Evolutionary conservation across 2,888 invertebrate species (phyloP), one percentile per base, ranked within the genome.

Genomic region (Erebia epiphron): DNA sequence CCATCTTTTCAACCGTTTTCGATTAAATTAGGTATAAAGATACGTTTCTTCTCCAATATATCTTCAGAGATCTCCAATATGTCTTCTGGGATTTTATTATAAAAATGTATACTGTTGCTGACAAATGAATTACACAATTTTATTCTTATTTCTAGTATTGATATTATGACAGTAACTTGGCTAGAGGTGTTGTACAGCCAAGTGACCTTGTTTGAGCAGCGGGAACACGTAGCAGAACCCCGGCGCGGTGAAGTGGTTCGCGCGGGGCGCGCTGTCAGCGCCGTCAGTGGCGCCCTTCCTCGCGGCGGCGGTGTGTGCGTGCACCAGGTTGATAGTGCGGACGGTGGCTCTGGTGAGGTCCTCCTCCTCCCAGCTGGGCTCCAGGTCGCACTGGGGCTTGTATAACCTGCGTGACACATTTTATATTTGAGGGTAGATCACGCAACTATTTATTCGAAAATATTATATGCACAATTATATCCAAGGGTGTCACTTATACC

Each of bases 151-250:
- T 21, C 2, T 21, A 2, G 1, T 21, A 21, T 21, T 21, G 21
- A 21, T 21, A 2, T 2, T 2, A 21, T 2, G 21, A 1, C 1
- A 2, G 21, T 26, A 26, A 26, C 4, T 26, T 49, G 49, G 49
- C 11, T 13, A 49, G 49, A 2, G 13, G 49, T 13, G 13, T 3
- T 13, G 14, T 14, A 16, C 1, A 14, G 41, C n/a, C 21, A 16
- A n/a, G 10, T 21, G 3, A 76, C 96, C 95, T 68, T 94, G 91
- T 79, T 95, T 95, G 5, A 98, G 86, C 78, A 98, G 94, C 14
- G 97, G 96, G 86, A 98, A 98, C 13, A 95, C 94, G 82, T 97
- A 98, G 79, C 96, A 96, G 90, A 98, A 98, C 0, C 96, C 96
- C 1, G 98, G 96, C 0, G 96, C 96, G 1, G 94, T 94, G 77